Conservation (phyloP, 2,113 vertebrate genomes). For the Cathartes aura region DNA sequence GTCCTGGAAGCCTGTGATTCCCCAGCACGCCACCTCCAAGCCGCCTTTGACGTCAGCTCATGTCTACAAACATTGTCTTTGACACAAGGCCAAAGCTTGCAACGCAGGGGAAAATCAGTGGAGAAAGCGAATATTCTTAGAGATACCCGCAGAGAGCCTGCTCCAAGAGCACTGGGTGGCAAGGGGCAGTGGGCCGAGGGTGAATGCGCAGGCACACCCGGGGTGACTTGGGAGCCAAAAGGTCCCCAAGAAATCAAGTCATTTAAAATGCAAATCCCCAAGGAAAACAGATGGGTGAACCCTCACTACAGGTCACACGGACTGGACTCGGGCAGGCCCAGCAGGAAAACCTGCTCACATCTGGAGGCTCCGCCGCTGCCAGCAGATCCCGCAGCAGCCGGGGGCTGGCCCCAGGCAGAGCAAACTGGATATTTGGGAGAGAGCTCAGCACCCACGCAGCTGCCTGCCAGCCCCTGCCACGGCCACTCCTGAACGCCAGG, state of each 20-base stretch:
- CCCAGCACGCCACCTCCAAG: neutral
- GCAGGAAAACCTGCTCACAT: neutral
- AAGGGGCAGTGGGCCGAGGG: neutral
- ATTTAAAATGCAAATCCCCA: neutral
- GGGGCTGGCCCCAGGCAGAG: neutral
- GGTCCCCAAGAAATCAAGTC: neutral
- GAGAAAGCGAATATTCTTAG: neutral
- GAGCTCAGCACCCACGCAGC: neutral
- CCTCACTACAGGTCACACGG: rapidly evolving
- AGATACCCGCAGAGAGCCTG: neutral
- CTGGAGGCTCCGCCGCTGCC: neutral
- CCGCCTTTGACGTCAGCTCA: neutral
- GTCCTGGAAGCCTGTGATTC: neutral
- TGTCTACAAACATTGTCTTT: neutral
- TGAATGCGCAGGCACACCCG: rapidly evolving
- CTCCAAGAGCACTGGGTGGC: neutral
- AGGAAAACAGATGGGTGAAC: neutral
- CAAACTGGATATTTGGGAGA: neutral
- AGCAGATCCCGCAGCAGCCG: rapidly evolving
- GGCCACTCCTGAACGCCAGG: rapidly evolving
- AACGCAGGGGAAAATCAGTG: neutral
- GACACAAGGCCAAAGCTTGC: neutral
- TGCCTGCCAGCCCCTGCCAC: neutral
- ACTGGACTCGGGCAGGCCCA: neutral
- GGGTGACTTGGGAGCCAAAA: neutral